Percentiles rank a stretch among this genome's conserved stretches.
These are phyloP conservation scores for Rhagologus leucostigma DNA, from an alignment of 2,113 vertebrate species.

Conservation along the genomic window DNA sequence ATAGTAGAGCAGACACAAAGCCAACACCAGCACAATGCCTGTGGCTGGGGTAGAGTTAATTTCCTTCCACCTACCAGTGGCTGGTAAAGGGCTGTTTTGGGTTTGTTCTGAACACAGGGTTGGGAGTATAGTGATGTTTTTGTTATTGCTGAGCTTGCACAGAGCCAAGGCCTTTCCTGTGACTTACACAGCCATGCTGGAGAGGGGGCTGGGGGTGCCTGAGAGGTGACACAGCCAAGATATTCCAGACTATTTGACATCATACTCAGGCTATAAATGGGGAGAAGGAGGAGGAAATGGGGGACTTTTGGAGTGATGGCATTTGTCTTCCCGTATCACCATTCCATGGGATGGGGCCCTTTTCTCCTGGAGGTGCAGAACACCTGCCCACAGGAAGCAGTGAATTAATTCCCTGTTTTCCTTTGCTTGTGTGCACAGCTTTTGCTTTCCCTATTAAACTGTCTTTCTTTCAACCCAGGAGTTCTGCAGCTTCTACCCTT, in stretches of 20 bases:
- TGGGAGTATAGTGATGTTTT: background rate
- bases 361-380: background rate
- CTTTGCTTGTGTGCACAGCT: background rate
- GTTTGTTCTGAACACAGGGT: background rate
- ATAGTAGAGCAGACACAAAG: rapidly evolving
- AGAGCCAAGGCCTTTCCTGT: background rate
- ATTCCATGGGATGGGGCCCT: background rate
- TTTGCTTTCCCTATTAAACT: background rate
- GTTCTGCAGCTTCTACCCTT: background rate
- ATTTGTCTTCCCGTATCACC: background rate
- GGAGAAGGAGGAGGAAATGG: background rate
- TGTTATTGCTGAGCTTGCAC: background rate
- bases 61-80: background rate
- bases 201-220: background rate
- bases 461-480: background rate
- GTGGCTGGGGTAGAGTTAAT: background rate
- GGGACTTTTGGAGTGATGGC: background rate
- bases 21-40: background rate
- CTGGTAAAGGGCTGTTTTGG: background rate
- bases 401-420: background rate
- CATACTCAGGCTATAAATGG: background rate
- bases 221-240: background rate
- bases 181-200: background rate
- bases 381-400: background rate
- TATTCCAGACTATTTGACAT: background rate